Base-by-base conservation (phyloP, 2,113 vertebrate species). In the Nansenia antarctica region DNA sequence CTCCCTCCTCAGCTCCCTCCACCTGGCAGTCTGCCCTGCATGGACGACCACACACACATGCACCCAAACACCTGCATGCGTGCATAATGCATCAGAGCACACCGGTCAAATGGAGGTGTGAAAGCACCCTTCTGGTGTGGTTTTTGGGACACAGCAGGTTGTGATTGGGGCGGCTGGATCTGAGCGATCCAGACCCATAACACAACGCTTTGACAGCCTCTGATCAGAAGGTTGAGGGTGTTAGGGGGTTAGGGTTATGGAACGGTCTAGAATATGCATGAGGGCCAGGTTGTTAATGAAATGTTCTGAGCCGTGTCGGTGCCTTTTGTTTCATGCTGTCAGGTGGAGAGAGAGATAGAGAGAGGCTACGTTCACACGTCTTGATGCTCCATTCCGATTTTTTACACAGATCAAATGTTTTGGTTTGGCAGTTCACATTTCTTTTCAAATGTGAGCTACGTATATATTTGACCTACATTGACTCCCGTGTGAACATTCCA, bases 261-360 rank as follows among this genome's bases (percentile, higher is more conserved):
- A 73, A 80, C 64, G 3, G 35, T 30, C n/a, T 52, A 5, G 72
- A 86, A 82, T 88, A 81, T 78, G 72, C 55, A 86, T 83, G 77
- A 83, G 79, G 62, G 53, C 62, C 79, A 83, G 71, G 72, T 60
- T 57, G 59, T 70, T 74, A 85, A 69, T 76, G 77, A 84, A 82
- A 85, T 74, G 76, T 70, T 78, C 69, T 77, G 74, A 74, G 79
- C 69, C 24, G 57, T 76, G 60, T 62, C 37, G 22, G 65, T 49
- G 76, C 69, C 62, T 85, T 79, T 73, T 73, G 76, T 31, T 66
- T 14, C 66, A 22, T 47, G 35, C 75, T 76, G 29, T n/a, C 20
- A 77, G 73, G 69, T 78, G 76, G 55, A 71, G 31, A 20, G 37
- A 14, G 29, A 18, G 29, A 61, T 9, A 53, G 34, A 54, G 47